Conservation (phyloP, 2,888 invertebrate genomes). For the Ryuthela nishihirai region DNA sequence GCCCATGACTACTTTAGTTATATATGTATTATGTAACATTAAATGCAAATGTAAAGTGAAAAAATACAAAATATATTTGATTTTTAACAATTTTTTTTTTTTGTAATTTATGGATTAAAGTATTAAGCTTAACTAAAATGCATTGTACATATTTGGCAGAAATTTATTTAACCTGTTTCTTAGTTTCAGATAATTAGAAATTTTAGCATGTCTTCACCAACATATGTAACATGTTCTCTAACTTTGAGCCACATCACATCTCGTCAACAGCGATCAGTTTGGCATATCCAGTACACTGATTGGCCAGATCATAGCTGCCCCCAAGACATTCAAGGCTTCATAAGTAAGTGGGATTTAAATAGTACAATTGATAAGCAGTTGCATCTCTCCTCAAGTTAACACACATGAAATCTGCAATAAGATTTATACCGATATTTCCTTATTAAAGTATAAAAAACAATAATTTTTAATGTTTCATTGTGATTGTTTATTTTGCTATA, state of each 20-base stretch:
- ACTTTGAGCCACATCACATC: constrained; percentile 48
- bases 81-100: constrained; percentile 32
- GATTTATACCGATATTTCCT: too few species aligned
- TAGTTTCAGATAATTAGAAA: constrained; percentile 59
- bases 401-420: too few species aligned
- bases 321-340: constrained; percentile 62
- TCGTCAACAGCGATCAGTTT: constrained; percentile 55
- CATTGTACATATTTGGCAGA: too few species aligned
- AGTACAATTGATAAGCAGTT: too few species aligned
- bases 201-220: constrained; percentile 50
- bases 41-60: not conserved
- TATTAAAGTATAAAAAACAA: too few species aligned
- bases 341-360: constrained; percentile 55
- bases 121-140: too few species aligned
- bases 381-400: too few species aligned
- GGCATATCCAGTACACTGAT: constrained; percentile 77
- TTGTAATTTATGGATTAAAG: too few species aligned
- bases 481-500: too few species aligned
- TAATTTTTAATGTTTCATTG: too few species aligned
- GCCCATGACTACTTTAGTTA: too few species aligned
- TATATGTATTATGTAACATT: too few species aligned
- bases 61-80: not conserved
- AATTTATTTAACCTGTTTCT: not conserved
- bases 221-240: constrained; percentile 52
- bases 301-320: constrained; percentile 69